Evolutionary conservation across 1,140 invertebrate species (phyloP), one percentile per base, ranked within the genome.

Genomic region (Drosophila prosaltans): DNA sequence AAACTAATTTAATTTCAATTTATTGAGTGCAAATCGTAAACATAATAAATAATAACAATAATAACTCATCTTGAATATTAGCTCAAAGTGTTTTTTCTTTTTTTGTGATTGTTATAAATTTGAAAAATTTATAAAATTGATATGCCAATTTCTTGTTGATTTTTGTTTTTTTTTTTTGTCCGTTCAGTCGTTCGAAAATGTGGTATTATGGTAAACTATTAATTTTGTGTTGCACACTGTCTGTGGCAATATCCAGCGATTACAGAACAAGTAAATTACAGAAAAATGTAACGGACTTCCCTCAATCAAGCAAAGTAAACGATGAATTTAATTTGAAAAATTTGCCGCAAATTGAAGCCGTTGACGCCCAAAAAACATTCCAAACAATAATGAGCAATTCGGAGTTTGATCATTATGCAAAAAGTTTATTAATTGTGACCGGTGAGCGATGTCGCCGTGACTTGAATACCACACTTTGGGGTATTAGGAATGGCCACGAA

Each of bases 401-500:
- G 39, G 77, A 75, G 48, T 61, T 66, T 7, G 51, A 68, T 40
- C 30, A 64, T 28, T 75, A 71, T 58, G 55, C 30, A n/a, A 30
- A 72, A 43, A 73, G 77, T 59, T 43, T 80, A 8, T n/a, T 39
- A n/a, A 43, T 70, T 10, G 68, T 80, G n/a, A 24, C 64, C 32
- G 59, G 65, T 4, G 40, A 40, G 9, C 32, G 40, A 5, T 78
- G 79, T 48, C 69, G 66, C n/a, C 41, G 43, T 10, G 79, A 78
- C 66, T 58, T 78, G 43, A 78, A 78, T 69, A 48, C 69, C 16
- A 78, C 72, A 32, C 39, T 81, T 16, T 67, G 64, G 69, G 72
- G 55, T 8, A 63, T 78, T 45, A 36, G 65, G 26, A 41, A 67
- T 21, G 65, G 64, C 39, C 36, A 65, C 28, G 57, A 54, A 36